Percentiles rank a stretch among this genome's conserved stretches.
phyloP scores from a whole-genome alignment of 2,797 vertebrate species.

The Geotrypetes seraphini region DNA sequence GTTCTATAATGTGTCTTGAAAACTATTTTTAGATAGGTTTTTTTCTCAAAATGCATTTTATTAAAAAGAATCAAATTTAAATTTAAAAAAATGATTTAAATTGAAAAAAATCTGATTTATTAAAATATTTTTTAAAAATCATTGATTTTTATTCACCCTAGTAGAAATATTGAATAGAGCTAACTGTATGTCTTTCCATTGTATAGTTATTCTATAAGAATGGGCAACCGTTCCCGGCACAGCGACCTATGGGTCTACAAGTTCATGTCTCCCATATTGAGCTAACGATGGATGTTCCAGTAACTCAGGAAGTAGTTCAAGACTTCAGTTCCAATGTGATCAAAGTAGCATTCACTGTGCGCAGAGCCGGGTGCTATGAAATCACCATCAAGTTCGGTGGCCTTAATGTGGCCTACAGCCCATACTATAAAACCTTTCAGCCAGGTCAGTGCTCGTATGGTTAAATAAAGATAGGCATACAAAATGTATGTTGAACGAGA shows the following conservation, averaged over 20 bases:
- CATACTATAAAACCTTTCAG: conserved; percentile 95
- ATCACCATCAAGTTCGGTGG: conserved; percentile 89
- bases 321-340: conserved; percentile 87
- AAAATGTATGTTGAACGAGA: too few relatives aligned
- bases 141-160: too few relatives aligned
- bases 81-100: too few relatives aligned
- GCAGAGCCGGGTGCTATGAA: conserved; percentile 90
- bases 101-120: too few relatives aligned
- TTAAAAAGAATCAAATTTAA: too few relatives aligned
- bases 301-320: conserved; percentile 90
- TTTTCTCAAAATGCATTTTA: too few relatives aligned
- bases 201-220: conserved; percentile 97
- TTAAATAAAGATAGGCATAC: too few relatives aligned
- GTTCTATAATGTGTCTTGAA: too few relatives aligned
- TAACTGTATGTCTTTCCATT: too few relatives aligned
- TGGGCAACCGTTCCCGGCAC: conserved; percentile 86
- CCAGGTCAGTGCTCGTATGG: conserved; percentile 86
- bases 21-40: too few relatives aligned
- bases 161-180: too few relatives aligned
- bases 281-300: conserved; percentile 88
- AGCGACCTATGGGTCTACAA: conserved; percentile 79
- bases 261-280: conserved; percentile 93
- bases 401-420: conserved; percentile 92
- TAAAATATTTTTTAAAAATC: too few relatives aligned
- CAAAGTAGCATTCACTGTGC: conserved; percentile 93